Evolutionary conservation across 2,888 invertebrate genomes (phyloP).

Genomic region (Embidobia sp.): DNA sequence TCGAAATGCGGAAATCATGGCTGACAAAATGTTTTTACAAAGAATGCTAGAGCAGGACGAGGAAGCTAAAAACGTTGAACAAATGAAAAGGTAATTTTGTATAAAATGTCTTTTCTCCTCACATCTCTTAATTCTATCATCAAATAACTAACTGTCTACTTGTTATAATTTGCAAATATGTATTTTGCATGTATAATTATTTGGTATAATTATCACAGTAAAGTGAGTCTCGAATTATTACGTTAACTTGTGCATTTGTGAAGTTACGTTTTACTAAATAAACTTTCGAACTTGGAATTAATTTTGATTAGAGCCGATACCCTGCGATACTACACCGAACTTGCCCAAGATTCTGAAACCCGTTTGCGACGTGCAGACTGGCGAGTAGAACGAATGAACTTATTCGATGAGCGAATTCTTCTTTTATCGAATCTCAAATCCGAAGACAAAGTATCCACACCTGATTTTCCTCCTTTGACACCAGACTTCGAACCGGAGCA

Average conservation of each 20-base stretch:
- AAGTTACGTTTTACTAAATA: no score
- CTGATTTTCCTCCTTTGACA: no score
- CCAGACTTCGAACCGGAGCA: neutral
- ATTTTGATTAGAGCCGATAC: slow-evolving; percentile 82
- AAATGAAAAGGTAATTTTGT: slow-evolving; percentile 68
- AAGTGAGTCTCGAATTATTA: no score
- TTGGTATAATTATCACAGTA: no score
- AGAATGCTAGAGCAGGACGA: slow-evolving; percentile 69
- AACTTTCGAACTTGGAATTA: no score
- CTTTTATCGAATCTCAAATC: slow-evolving; percentile 55
- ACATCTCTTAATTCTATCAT: no score
- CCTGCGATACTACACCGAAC: slow-evolving; percentile 85
- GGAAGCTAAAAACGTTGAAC: slow-evolving; percentile 68
- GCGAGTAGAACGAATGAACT: slow-evolving; percentile 82
- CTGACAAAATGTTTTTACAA: slow-evolving; percentile 71
- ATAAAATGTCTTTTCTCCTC: no score
- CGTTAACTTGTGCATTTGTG: no score
- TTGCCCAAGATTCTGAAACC: slow-evolving; percentile 84
- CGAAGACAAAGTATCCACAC: slow-evolving; percentile 1
- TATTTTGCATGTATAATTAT: no score
- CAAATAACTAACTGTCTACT: neutral
- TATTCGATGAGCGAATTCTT: slow-evolving; percentile 73
- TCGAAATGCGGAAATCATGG: slow-evolving; percentile 71
- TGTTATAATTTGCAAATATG: neutral
- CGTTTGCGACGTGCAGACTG: slow-evolving; percentile 84